Base-by-base conservation (phyloP, 2,888 invertebrate genomes). In the Glaucopsyche alexis region DNA sequence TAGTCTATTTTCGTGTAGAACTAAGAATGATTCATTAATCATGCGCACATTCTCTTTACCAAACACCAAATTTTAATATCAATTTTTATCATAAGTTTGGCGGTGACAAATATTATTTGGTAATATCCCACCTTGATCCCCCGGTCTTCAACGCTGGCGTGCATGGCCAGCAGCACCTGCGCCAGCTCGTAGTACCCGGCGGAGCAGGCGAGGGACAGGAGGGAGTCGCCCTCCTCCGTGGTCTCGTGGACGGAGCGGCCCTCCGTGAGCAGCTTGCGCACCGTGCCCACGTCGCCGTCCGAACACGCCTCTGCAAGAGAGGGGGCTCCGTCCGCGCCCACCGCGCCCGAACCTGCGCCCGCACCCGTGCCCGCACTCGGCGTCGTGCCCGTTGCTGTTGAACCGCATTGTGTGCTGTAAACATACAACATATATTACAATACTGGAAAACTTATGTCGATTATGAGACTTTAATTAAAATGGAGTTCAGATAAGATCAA, bases 161-260 rank as follows among this genome's bases (percentile, higher is more conserved):
- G 97, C 98, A 99, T 99, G 72, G 98, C 98, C 82, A 99, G 93
- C 83, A 99, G 94, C 83, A 99, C 98, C 95, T 99, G 98, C 80
- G 98, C 99, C 80, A 99, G 95, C 92, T 99, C 99, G 93, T 97
- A 99, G 93, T 99, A 99, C 71, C 99, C 99, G 76, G 99, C 98
- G 76, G 98, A 98, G 91, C 99, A 99, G 76, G 99, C 99, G 82
- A 99, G 95, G 73, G 98, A 98, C 77, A 99, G 94, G 77, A 99
- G 94, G 83, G 98, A 98, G 91, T 99, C 99, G 79, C 99, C 99
- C 90, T 99, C 99, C 90, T 99, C 99, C 75, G 98, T 98, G 78
- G 98, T 98, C 94, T 99, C 99, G 94, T 98, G 97, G 76, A 98
- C 97, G 83, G 97, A 97, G 75, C 98, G 95, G 71, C 98, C 98